These are phyloP conservation scores for Trissolcus japonicus DNA, from an alignment of 2,888 invertebrate species.

Conservation along the genomic window DNA sequence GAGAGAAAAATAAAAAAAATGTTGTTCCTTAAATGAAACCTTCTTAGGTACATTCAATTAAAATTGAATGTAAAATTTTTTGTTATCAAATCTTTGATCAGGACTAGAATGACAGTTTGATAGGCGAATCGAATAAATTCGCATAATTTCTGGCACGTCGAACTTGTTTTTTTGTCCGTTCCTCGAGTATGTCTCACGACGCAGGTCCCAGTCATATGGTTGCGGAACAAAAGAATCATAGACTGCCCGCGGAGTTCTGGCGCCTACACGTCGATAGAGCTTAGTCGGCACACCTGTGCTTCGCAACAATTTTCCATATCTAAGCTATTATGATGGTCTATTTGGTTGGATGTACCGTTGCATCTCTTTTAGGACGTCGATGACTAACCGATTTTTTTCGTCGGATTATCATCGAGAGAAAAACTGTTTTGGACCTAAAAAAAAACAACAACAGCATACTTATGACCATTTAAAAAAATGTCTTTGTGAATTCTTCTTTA, in stretches of 20 bases:
- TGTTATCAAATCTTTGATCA: not conserved
- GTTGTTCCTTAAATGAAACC: too few relatives aligned
- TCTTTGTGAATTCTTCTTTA: conserved; percentile 1
- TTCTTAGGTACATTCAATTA: too few relatives aligned
- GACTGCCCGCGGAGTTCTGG: conserved; percentile 55
- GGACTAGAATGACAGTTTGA: conserved; percentile 1
- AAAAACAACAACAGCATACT: conserved; percentile 22
- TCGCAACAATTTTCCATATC: conserved; percentile 42
- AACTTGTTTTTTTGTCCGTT: conserved; percentile 37
- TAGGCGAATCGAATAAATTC: conserved; percentile 15
- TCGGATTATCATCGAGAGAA: conserved; percentile 19
- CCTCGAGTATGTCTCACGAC: conserved; percentile 45
- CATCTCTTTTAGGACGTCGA: conserved; percentile 16
- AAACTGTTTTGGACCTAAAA: conserved; percentile 19
- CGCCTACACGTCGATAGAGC: conserved; percentile 47
- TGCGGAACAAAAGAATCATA: conserved; percentile 49
- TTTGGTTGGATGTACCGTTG: conserved; percentile 33
- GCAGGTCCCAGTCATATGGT: conserved; percentile 52
- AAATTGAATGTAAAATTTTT: not conserved
- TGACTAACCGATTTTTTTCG: conserved; percentile 15
- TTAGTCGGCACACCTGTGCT: conserved; percentile 53
- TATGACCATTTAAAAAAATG: not conserved
- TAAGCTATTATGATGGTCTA: conserved; percentile 28
- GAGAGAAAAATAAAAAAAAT: too few relatives aligned
- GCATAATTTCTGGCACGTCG: conserved; percentile 36